Evolutionary conservation across 1,140 invertebrate species (phyloP).

Genomic region (Papilio polytes): DNA sequence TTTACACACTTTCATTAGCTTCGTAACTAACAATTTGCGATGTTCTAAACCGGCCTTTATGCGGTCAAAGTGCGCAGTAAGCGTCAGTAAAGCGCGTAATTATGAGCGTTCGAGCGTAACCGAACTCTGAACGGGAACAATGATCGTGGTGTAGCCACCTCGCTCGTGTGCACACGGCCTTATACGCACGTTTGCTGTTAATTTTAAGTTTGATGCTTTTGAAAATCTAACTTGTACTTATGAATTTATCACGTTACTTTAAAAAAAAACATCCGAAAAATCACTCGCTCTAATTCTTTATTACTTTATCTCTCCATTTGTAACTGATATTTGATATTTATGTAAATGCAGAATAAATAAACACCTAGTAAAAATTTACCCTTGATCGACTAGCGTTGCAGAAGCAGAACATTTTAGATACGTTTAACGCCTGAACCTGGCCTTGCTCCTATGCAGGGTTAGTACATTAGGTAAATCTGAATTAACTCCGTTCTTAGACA

Average conservation of each 20-base stretch:
- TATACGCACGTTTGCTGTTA: slow-evolving; percentile 34
- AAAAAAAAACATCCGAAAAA: too few relatives aligned
- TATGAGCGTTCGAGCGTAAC: slow-evolving; percentile 47
- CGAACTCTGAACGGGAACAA: slow-evolving; percentile 60
- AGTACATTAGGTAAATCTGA: too few relatives aligned
- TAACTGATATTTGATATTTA: too few relatives aligned
- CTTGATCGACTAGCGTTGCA: too few relatives aligned
- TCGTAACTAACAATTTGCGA: slow-evolving; percentile 39
- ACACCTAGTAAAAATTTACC: too few relatives aligned
- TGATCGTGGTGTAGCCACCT: slow-evolving; percentile 31
- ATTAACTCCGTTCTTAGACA: too few relatives aligned
- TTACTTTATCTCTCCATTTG: too few relatives aligned
- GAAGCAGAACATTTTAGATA: too few relatives aligned
- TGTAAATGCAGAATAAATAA: too few relatives aligned
- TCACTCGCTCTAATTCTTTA: too few relatives aligned
- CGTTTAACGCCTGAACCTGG: too few relatives aligned
- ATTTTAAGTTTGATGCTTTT: neutral
- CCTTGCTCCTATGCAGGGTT: too few relatives aligned
- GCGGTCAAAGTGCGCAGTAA: slow-evolving; percentile 27
- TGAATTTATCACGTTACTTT: neutral
- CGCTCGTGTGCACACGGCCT: slow-evolving; percentile 52
- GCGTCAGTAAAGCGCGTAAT: slow-evolving; percentile 58
- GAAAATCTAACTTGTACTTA: neutral
- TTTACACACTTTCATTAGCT: slow-evolving; percentile 33
- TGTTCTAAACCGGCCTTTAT: slow-evolving; percentile 26